phyloP scores from a whole-genome alignment of 1,140 invertebrate genomes.

The Acromyrmex heyeri region DNA sequence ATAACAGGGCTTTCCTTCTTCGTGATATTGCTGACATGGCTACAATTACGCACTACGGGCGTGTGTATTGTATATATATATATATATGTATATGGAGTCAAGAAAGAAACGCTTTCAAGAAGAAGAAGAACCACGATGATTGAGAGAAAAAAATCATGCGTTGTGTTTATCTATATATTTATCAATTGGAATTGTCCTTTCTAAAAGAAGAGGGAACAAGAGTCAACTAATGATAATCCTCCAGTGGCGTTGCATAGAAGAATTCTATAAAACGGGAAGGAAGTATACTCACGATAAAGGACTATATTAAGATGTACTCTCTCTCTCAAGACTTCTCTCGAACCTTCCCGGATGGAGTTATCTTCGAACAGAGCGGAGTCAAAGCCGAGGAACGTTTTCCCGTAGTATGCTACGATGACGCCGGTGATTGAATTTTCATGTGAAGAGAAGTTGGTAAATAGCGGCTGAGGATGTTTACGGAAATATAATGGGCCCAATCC shows the following conservation, averaged over 20 bases:
- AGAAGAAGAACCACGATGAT: constrained; percentile 11
- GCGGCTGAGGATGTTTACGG: background rate
- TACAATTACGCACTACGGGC: background rate
- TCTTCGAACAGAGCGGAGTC: background rate
- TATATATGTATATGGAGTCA: background rate
- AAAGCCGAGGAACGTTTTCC: background rate
- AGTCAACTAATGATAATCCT: background rate
- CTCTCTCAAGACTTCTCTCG: background rate
- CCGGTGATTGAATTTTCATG: background rate
- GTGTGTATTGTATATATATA: background rate
- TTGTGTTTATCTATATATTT: background rate
- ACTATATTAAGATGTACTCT: background rate
- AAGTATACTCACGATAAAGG: background rate
- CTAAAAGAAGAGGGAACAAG: background rate
- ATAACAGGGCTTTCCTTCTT: constrained; percentile 19
- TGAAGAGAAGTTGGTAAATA: background rate
- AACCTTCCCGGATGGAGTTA: background rate
- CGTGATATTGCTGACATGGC: background rate
- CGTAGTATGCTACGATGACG: background rate
- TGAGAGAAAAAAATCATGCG: background rate
- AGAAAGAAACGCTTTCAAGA: background rate
- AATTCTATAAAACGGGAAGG: background rate
- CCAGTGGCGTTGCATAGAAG: background rate
- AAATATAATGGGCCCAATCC: background rate
- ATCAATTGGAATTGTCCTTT: background rate